Percentiles rank a stretch among this genome's conserved stretches.
These are phyloP conservation scores for Trachops cirrhosus DNA, from an alignment of 2,797 vertebrate species.

Conservation along the genomic window DNA sequence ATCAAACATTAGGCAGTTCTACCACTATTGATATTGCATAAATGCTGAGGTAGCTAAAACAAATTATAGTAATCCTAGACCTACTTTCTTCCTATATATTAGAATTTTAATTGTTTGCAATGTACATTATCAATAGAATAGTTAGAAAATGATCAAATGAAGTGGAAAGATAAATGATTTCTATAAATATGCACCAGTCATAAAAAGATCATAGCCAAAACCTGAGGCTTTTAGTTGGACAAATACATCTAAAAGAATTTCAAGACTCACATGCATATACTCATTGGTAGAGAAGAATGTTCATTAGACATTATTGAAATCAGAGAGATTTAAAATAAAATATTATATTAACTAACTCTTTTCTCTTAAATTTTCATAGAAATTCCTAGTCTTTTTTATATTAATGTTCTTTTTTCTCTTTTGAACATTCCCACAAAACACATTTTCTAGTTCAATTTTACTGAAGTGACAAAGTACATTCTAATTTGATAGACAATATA, in stretches of 20 bases:
- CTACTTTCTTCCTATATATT: not conserved
- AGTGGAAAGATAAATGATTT: not conserved
- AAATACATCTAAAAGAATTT: not conserved
- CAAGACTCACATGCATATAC: not conserved
- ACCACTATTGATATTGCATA: not conserved
- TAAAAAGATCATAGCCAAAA: not conserved
- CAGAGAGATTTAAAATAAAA: constrained; percentile 21
- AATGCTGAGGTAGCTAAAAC: not conserved
- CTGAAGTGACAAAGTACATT: constrained; percentile 3
- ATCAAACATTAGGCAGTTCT: not conserved
- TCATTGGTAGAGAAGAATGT: not conserved
- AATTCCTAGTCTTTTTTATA: not conserved
- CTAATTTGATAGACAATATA: not conserved
- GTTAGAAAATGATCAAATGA: not conserved
- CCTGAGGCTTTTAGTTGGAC: not conserved
- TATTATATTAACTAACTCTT: not conserved
- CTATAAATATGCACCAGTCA: not conserved
- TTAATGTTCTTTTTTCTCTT: not conserved
- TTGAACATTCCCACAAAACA: not conserved
- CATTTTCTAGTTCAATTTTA: constrained; percentile 6
- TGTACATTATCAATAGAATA: not conserved
- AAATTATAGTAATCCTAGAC: not conserved
- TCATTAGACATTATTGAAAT: not conserved
- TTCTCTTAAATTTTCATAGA: not conserved
- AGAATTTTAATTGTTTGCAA: not conserved